These are phyloP conservation scores for Xylocopa sonorina DNA, from an alignment of 1,140 invertebrate species.

Conservation along the genomic window DNA sequence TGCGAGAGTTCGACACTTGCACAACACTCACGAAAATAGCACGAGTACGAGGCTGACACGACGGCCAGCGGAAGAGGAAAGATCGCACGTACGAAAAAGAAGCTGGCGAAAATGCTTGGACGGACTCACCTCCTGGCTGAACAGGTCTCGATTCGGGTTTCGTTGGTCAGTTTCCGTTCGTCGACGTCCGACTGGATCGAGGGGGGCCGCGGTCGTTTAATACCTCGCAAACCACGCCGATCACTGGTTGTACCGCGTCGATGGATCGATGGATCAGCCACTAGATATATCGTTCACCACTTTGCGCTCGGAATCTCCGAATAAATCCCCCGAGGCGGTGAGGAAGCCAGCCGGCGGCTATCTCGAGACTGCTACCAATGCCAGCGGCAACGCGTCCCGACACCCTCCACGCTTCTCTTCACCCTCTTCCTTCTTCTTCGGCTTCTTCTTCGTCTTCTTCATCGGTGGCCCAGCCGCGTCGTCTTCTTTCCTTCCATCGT, in stretches of 20 bases:
- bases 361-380: conserved; percentile 82
- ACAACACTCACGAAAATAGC: conserved; percentile 78
- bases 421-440: conserved; percentile 51
- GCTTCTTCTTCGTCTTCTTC: conserved; percentile 25
- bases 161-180: neutral
- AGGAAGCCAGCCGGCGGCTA: conserved; percentile 81
- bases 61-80: conserved; percentile 51
- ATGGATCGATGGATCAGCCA: conserved; percentile 42
- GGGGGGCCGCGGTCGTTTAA: no score
- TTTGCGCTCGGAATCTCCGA: conserved; percentile 75
- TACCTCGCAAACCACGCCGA: neutral
- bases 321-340: conserved; percentile 78
- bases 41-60: conserved; percentile 66
- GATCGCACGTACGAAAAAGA: conserved; percentile 23
- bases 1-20: conserved; percentile 75
- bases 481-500: conserved; percentile 34
- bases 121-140: conserved; percentile 50
- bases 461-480: neutral
- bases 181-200: neutral
- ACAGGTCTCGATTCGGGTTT: neutral
- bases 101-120: neutral
- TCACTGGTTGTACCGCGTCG: neutral
- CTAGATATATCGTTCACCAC: conserved; percentile 65
- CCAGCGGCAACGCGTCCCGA: conserved; percentile 78
- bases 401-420: conserved; percentile 69